phyloP scores from a whole-genome alignment of 2,797 vertebrate genomes.

The Euthynnus affinis region DNA sequence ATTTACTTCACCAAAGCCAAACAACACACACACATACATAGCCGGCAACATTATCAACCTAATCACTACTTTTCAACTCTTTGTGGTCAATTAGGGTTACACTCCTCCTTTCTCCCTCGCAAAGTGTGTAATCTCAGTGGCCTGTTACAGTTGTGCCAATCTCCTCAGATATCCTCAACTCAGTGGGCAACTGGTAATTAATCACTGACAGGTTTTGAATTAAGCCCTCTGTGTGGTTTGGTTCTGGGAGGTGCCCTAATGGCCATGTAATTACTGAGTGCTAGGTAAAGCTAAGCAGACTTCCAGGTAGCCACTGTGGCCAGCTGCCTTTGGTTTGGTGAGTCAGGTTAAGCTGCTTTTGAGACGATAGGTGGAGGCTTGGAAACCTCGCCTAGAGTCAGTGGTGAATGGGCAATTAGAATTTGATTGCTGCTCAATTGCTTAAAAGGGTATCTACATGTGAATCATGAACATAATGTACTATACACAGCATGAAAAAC shows the following conservation, averaged over 20 bases:
- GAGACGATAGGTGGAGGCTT: constrained; percentile 54
- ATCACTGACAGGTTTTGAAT: constrained; percentile 78
- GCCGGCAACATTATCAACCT: constrained; percentile 20
- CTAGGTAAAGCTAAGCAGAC: constrained; percentile 81
- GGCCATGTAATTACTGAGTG: constrained; percentile 80
- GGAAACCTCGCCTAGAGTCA: constrained; percentile 45
- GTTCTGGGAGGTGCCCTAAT: constrained; percentile 71
- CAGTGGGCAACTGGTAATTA: constrained; percentile 76
- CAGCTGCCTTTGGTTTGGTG: constrained; percentile 81
- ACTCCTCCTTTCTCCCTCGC: constrained; percentile 22
- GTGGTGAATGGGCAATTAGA: constrained; percentile 43
- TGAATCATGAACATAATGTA: constrained; percentile 26
- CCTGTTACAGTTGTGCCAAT: constrained; percentile 67
- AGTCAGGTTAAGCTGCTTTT: constrained; percentile 47
- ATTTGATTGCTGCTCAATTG: constrained; percentile 57
- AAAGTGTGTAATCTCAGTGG: constrained; percentile 60
- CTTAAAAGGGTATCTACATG: constrained; percentile 35
- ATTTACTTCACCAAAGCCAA: constrained; percentile 34
- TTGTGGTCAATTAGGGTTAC: constrained; percentile 34
- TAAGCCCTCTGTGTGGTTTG: constrained; percentile 77
- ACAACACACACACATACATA: neutral
- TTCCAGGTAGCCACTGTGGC: constrained; percentile 68
- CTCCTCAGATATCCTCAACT: constrained; percentile 64
- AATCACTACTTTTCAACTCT: constrained; percentile 52
- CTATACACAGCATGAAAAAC: constrained; percentile 13